Evolutionary conservation across 2,113 vertebrate genomes (phyloP), one percentile per base, ranked within the genome.

Genomic region (Salminus brasiliensis): DNA sequence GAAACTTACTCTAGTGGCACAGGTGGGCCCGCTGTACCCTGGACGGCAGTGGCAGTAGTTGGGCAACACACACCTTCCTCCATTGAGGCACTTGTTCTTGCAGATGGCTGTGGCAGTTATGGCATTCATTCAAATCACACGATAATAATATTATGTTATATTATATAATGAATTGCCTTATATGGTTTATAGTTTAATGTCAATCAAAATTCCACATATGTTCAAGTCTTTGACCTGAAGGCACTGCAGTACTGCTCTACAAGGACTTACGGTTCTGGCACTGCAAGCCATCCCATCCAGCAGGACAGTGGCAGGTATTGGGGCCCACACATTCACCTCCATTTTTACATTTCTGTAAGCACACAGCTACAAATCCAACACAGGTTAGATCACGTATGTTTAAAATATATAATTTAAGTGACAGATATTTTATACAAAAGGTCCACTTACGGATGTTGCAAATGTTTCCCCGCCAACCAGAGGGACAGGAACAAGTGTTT

Each of bases 291-390:
- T 96, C 96, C 96, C 96, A 97, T 59, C 94, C 89, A 0, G 77
- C 9, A 21, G 91, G 89, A 49, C 97, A 97, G 11, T 94, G 92
- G 39, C 96, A 97, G 0, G 90, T 91, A 57, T 90, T 93, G 0
- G 95, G 95, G 78, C 94, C 94, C 12, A 96, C 86, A 72, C 96
- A 98, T 69, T 97, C 95, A 1, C 95, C 96, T 2, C 93, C 94
- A 0, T 96, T 96, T 87, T 87, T 93, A 88, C 96, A 98, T 72
- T 94, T 95, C 82, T 97, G 95, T 85, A 96, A 90, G 81, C 97
- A 98, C 83, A 95, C 78, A 0, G 96, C 95, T 97, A 81, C 6
- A 81, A 23, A 5, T 21, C 29, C 11, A 67, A 59, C n/a, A 85
- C 27, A 30, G 12, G 77, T 3, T 15, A 25, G 8, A 59, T 12